Conservation (phyloP, 2,888 invertebrate species). For the Acrobasis consociella region DNA sequence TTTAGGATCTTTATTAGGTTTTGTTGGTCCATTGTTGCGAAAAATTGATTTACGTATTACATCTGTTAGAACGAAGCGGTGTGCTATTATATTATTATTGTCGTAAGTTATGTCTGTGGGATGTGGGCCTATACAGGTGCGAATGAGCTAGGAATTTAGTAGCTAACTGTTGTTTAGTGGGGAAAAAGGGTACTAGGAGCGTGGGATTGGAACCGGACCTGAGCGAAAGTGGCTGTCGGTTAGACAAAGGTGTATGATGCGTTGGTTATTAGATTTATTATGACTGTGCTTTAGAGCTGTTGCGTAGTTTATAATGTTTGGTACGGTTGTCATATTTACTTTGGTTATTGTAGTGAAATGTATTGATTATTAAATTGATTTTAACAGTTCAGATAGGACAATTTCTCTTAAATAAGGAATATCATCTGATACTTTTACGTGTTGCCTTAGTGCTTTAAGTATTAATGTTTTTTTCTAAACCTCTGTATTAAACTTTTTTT, state of each 20-base stretch:
- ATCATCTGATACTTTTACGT: too few species aligned
- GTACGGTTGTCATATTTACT: too few species aligned
- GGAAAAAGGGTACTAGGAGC: constrained; percentile 24
- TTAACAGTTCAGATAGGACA: too few species aligned
- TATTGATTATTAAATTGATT: too few species aligned
- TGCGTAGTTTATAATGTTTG: background rate
- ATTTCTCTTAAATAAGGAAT: too few species aligned
- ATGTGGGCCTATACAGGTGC: constrained; percentile 38
- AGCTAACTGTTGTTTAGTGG: constrained; percentile 26
- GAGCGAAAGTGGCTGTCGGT: constrained; percentile 22
- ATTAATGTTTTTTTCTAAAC: too few species aligned
- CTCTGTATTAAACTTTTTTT: too few species aligned
- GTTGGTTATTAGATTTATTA: constrained; percentile 2
- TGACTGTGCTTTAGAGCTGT: background rate
- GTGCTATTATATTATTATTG: constrained; percentile 42
- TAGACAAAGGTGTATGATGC: constrained; percentile 11
- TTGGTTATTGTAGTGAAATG: too few species aligned
- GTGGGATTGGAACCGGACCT: constrained; percentile 27
- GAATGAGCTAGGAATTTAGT: constrained; percentile 32
- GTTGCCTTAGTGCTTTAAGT: too few species aligned
- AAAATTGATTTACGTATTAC: constrained; percentile 80
- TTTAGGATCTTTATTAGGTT: constrained; percentile 33
- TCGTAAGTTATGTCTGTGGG: constrained; percentile 45
- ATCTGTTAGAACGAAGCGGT: constrained; percentile 61
- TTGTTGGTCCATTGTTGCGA: constrained; percentile 67